Base-by-base conservation (phyloP, 2,113 vertebrate genomes). In the Nyctereutes procyonoides region DNA sequence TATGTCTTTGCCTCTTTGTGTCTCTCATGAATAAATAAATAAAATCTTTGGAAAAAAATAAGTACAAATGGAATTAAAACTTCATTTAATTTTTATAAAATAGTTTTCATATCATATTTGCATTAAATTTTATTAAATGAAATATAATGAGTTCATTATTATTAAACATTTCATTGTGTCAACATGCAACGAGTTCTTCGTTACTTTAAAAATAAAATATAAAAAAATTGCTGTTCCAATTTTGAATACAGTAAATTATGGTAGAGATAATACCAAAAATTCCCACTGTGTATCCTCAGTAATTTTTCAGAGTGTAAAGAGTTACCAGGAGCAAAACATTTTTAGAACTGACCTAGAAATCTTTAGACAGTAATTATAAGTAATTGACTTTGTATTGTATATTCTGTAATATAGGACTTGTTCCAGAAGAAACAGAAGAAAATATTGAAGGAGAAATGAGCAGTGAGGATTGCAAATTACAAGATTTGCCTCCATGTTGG, bases 401-500 rank as follows among this genome's bases (percentile, higher is more conserved):
- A 62, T 98, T 97, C 51, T 97, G 65, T 32, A 88, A 97, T 96
- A 26, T 32, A 99, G 99, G 99, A 95, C 98, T 99, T 98, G 99
- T 99, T 87, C 99, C 99, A 82, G 99, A 99, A 98, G 99, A 99
- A 98, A 98, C 98, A 14, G 99, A 99, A 81, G 99, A 99, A 96
- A 99, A 98, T 81, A 98, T 98, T 53, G 99, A 99, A 51, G 99
- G 98, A 48, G 99, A 99, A 98, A 97, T 98, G 5, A 99, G 98
- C 95, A 99, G 99, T 0, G 99, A 99, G 98, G 99, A 99, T 58
- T 99, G 99, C 95, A 99, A 99, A 96, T 98, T 99, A 35, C 99
- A 99, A 98, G 99, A 99, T 96, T 98, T 99, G 58, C 99, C 99
- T 65, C 99, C 99, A 0, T 99, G 99, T 71, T 99, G 99, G 99